Evolutionary conservation across 2,888 invertebrate species (phyloP), one percentile per base, ranked within the genome.

Genomic region (Margaritifera margaritifera): DNA sequence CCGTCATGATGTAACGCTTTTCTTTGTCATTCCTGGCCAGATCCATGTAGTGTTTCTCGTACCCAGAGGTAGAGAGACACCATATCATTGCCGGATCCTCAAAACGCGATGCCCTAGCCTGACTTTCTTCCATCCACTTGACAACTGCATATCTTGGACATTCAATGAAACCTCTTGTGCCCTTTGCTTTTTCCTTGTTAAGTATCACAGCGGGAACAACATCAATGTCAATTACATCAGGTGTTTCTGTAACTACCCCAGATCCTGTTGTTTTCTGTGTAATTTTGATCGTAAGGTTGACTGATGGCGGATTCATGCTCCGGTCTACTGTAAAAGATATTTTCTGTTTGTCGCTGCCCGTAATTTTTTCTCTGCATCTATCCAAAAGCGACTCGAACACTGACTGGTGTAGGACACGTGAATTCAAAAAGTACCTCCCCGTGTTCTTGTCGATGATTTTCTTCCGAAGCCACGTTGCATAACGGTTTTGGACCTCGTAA

Each of bases 41-140:
- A 64, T 80, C 80, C 2, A 75, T 57, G 18, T 74, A 78, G 54
- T 78, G 74, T 62, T 73, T 78, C 55, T 80, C 80, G 64, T 77
- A 79, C 22, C 74, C 77, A 24, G 73, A 77, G 3, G 79, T 72
- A 53, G 70, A 71, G 20, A 77, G 68, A 20, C 73, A 69, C 80
- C 80, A 80, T 18, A 80, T 56, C 1, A 73, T 27, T 15, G 74
- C 69, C 1, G 68, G 58, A 11, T 78, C 64, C 6, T 52, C 56
- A 27, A 71, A 68, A 18, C 56, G 42, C 4, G 62, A 51, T 1
- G 60, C 52, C 18, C 27, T 55, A 0, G 55, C 25, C 15, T 66
- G 70, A 15, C 58, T 42, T 59, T 66, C 69, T 51, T 77, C 71
- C 6, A 70, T 42, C 79, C 78, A 80, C 64, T 78, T 80, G 66